Base-by-base conservation (phyloP, 1,140 invertebrate species). In the Papilio machaon region DNA sequence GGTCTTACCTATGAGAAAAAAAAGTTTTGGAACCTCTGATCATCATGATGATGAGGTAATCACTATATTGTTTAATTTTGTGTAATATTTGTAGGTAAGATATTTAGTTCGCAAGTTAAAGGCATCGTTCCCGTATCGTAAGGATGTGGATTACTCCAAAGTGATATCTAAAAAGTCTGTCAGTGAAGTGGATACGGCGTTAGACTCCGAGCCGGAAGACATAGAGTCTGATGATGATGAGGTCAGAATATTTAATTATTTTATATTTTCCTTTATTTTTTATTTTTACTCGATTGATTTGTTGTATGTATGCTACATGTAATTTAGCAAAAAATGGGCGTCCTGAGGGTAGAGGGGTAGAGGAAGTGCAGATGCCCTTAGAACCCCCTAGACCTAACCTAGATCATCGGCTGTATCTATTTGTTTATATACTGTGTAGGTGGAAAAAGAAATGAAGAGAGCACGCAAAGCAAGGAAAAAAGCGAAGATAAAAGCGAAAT, bases 361-460 rank as follows among this genome's bases (percentile, higher is more conserved):
- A 43, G 2, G 2, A 43, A 3, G 7, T 43, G 38, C 38, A 43
- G 38, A 43, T 43, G 38, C 38, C 38, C 38, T 43, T 7, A 30
- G 23, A 30, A 43, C 38, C 38, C 38, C 38, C 38, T 43, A 43
- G 38, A 43, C 38, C 38, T 43, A 43, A 2, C 38, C 38, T 43
- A 43, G 38, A 43, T 43, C 38, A 43, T 7, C n/a, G 38, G 38
- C 38, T 4, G 38, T 43, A 7, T 43, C 38, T 43, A 43, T 43
- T 4, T 43, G 38, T 43, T 43, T 43, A 43, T 43, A 43, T 43
- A 43, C 38, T 43, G 58, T 74, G 43, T 46, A 94, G 92, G 92
- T 96, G 52, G 95, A 96, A 80, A 95, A 93, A 85, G 94, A 94
- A 81, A 96, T 95, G 89, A 95, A 95, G 70, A 90, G 95, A n/a